Conservation (phyloP, 2,797 vertebrate genomes). For the Saxicola maurus region DNA sequence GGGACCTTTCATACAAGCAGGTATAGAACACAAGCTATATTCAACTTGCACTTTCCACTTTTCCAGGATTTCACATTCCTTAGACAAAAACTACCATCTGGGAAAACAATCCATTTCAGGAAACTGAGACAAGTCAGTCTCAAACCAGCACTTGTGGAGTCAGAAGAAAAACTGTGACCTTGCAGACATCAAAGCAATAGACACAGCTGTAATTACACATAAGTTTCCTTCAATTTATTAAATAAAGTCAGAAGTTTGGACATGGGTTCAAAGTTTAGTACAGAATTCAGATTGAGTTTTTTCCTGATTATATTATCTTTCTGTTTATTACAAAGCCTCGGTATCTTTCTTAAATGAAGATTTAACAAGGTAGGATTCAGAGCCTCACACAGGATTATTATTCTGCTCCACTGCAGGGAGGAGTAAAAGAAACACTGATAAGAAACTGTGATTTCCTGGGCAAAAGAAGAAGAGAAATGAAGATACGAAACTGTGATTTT, state of each 20-base stretch:
- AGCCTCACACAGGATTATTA: neutral
- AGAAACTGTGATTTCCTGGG: neutral
- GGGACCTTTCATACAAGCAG: neutral
- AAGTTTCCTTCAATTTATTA: neutral
- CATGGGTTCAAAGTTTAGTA: neutral
- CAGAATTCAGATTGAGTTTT: neutral
- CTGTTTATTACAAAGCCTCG: neutral
- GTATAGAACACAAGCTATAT: neutral
- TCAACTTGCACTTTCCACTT: neutral
- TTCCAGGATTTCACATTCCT: neutral
- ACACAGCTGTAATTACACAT: neutral
- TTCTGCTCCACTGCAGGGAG: neutral
- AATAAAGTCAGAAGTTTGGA: neutral
- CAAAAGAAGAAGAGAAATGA: neutral
- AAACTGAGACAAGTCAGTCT: neutral
- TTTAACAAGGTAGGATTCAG: neutral
- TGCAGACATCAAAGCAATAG: neutral
- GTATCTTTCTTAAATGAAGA: neutral
- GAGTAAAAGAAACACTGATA: neutral
- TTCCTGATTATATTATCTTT: neutral
- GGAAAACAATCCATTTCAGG: constrained; percentile 33
- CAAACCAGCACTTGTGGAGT: neutral
- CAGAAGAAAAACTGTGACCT: constrained; percentile 25
- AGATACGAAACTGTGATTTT: neutral
- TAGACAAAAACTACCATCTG: neutral